Conservation (phyloP, 2,888 invertebrate genomes). For the Lathronympha strigana region DNA sequence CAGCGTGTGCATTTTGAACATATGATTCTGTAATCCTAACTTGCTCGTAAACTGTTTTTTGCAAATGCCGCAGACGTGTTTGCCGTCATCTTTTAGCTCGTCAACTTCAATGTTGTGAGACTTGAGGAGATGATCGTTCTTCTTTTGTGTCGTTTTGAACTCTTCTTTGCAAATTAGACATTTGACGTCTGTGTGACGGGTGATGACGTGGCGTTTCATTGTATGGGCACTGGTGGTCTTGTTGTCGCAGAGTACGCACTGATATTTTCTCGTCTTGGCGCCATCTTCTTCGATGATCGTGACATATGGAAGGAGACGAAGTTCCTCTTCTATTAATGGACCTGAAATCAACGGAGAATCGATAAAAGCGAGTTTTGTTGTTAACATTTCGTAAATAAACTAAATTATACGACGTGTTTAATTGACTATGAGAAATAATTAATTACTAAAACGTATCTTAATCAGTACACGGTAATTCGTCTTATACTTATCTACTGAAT, state of each 20-base stretch:
- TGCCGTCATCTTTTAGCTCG: neutral
- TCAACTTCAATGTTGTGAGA: slow-evolving; percentile 11
- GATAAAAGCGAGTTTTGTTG: neutral
- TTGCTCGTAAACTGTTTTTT: neutral
- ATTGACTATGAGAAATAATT: neutral
- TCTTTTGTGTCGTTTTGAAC: slow-evolving; percentile 5
- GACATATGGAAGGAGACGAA: slow-evolving; percentile 6
- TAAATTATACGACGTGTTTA: neutral
- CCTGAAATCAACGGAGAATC: slow-evolving; percentile 19
- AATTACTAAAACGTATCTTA: neutral
- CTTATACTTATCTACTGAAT: neutral
- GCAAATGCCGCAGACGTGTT: slow-evolving; percentile 10
- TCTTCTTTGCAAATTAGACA: slow-evolving; percentile 31
- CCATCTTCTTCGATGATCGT: neutral
- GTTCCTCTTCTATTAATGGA: slow-evolving; percentile 2
- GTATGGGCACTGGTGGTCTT: neutral
- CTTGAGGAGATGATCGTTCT: slow-evolving; percentile 14
- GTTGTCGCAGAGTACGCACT: slow-evolving; percentile 15
- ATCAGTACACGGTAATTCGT: neutral
- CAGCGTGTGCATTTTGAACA: slow-evolving; percentile 22
- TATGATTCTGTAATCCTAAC: slow-evolving; percentile 7
- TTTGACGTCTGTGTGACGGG: slow-evolving; percentile 12
- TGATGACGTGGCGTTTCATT: slow-evolving; percentile 10
- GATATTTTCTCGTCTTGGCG: slow-evolving; percentile 12
- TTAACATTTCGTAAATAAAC: neutral